Base-by-base conservation (phyloP, 1,140 invertebrate genomes). In the Polypedilum vanderplanki region DNA sequence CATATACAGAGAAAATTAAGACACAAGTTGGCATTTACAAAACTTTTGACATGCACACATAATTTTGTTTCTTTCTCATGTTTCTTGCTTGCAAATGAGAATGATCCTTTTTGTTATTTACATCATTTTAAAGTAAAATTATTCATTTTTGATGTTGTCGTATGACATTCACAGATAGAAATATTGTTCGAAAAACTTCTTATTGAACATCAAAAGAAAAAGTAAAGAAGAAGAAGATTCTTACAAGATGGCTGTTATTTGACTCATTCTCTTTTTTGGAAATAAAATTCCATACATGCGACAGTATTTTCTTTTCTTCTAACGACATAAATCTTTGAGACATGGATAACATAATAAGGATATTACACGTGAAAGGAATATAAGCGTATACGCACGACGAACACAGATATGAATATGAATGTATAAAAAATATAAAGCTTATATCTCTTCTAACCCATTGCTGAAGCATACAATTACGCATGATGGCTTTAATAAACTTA, bases 311-410 rank as follows among this genome's bases (percentile, higher is more conserved):
- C 46, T 5, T 57, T 12, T 57, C 46, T 57, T 57, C 15, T 57
- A 57, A 33, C 24, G 24, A 57, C 46, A 57, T 57, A 57, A 57
- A 70, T 18, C 65, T 70, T 18, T 70, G 65, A 70, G 20, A 70
- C 65, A 70, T 70, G 65, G 65, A 70, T 70, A 70, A 70, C 65
- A 70, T 70, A 70, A 70, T 70, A 70, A 70, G 65, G 65, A 20
- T 70, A 70, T 70, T 70, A 20, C 20, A 70, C 65, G 65, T 70
- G 65, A 70, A 70, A 70, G 18, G 65, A 70, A 70, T 70, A 70
- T 57, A 57, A 12, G 15, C n/a, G 46, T 15, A n/a, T 12, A 33
- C 24, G 24, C 24, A 33, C 24, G 5, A 5, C 24, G 5, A 1
- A 33, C 24, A 33, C 24, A 33, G 24, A 33, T 3, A 33, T 33